phyloP scores from a whole-genome alignment of 2,888 invertebrate genomes.

The Erynnis tages region DNA sequence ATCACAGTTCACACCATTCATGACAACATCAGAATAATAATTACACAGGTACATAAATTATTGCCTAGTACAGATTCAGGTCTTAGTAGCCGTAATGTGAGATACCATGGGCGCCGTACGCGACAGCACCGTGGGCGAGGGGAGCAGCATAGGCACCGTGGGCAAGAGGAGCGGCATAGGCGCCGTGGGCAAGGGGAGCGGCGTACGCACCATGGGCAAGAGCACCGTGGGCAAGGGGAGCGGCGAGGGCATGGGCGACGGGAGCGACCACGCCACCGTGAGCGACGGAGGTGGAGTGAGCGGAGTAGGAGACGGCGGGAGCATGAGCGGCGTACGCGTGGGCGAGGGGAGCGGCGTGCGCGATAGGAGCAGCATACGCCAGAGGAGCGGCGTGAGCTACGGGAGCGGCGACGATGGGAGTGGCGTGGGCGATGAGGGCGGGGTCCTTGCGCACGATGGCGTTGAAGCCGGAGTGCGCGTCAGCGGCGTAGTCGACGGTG shows the following conservation, averaged over 20 bases:
- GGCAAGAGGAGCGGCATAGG: conserved; percentile 43
- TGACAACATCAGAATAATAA: conserved; percentile 38
- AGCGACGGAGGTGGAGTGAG: conserved; percentile 23
- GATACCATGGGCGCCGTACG: conserved; percentile 34
- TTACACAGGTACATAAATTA: conserved; percentile 40
- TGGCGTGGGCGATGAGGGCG: conserved; percentile 42
- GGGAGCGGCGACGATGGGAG: conserved; percentile 45
- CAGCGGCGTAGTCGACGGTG: conserved; percentile 82
- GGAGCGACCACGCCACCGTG: conserved; percentile 29
- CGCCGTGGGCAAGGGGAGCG: conserved; percentile 37
- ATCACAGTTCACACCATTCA: conserved; percentile 42
- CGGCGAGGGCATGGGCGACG: conserved; percentile 49
- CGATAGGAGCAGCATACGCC: conserved; percentile 36
- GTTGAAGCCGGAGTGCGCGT: conserved; percentile 78
- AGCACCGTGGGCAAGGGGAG: conserved; percentile 44
- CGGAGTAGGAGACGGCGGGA: conserved; percentile 48
- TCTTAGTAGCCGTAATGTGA: conserved; percentile 36
- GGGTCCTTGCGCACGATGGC: conserved; percentile 80
- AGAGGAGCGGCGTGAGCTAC: conserved; percentile 41
- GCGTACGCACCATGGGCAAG: conserved; percentile 37
- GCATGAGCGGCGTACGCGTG: conserved; percentile 52
- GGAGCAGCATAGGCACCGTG: conserved; percentile 34
- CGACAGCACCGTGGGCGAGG: conserved; percentile 32
- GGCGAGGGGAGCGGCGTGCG: conserved; percentile 37
- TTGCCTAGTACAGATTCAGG: conserved; percentile 33